These are phyloP conservation scores for Etheostoma cragini DNA, from an alignment of 2,113 vertebrate genomes.

Conservation along the genomic window DNA sequence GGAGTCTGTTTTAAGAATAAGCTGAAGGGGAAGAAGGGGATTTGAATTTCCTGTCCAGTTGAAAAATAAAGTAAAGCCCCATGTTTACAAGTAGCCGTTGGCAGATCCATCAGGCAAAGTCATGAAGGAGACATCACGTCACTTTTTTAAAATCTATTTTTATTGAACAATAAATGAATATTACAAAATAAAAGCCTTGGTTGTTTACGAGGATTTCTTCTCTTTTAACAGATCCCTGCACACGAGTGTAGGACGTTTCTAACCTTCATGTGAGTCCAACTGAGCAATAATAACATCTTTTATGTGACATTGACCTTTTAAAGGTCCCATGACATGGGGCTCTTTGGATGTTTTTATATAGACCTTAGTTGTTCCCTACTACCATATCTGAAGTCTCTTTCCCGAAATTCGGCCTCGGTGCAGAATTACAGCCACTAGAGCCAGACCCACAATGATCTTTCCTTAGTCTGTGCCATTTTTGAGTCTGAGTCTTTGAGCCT, in stretches of 20 bases:
- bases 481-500: too few species aligned
- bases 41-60: constrained; percentile 59
- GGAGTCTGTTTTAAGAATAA: constrained; percentile 31
- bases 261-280: constrained; percentile 37
- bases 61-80: constrained; percentile 50
- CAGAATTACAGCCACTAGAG: too few species aligned
- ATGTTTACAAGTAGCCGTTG: constrained; percentile 78
- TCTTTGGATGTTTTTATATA: too few species aligned
- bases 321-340: too few species aligned
- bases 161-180: constrained; percentile 87
- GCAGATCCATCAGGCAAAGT: constrained; percentile 72
- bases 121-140: constrained; percentile 85
- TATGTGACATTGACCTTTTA: constrained; percentile 40
- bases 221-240: constrained; percentile 42
- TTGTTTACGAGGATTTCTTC: constrained; percentile 70
- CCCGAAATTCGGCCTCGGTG: too few species aligned
- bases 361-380: too few species aligned
- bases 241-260: constrained; percentile 57
- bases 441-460: too few species aligned
- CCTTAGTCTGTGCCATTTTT: too few species aligned
- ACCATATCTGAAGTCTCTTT: too few species aligned
- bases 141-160: constrained; percentile 87
- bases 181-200: constrained; percentile 75
- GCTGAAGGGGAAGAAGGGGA: constrained; percentile 37
- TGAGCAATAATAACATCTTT: constrained; percentile 43